Conservation (phyloP, 2,113 vertebrate species). For the Pedionomus torquatus region DNA sequence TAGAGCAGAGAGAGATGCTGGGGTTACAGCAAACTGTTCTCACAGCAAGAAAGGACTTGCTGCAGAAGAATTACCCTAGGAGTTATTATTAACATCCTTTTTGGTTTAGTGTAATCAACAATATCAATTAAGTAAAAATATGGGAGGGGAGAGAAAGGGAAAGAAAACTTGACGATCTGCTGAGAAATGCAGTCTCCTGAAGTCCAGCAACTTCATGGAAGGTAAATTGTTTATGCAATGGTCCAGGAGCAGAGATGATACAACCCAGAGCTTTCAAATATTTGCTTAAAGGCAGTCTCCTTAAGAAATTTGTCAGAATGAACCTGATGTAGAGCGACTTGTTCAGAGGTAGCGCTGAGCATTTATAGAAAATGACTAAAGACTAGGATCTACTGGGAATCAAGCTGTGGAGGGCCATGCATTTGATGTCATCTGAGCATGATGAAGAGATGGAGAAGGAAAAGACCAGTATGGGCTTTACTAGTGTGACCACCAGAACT, state of each 20-base stretch:
- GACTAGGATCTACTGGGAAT: background rate
- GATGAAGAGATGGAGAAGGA: background rate
- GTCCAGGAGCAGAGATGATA: background rate
- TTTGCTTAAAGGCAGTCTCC: background rate
- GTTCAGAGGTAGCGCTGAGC: background rate
- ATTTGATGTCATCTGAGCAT: background rate
- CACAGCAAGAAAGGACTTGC: background rate
- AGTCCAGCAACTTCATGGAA: background rate
- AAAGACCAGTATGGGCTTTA: accelerated
- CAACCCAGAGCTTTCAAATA: background rate
- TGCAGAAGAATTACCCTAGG: background rate
- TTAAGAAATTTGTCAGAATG: background rate
- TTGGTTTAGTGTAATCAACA: background rate
- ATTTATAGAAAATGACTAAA: background rate
- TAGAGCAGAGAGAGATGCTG: background rate
- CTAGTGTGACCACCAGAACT: background rate
- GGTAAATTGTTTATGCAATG: background rate
- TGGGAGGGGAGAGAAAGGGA: too few species aligned
- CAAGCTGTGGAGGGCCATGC: background rate
- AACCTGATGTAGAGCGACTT: background rate
- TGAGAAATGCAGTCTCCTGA: background rate
- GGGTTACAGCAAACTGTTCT: background rate
- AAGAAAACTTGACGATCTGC: background rate
- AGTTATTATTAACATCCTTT: background rate
- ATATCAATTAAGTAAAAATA: background rate